Evolutionary conservation across 2,113 vertebrate genomes (phyloP), one percentile per base, ranked within the genome.

Genomic region (Microtus oregoni): DNA sequence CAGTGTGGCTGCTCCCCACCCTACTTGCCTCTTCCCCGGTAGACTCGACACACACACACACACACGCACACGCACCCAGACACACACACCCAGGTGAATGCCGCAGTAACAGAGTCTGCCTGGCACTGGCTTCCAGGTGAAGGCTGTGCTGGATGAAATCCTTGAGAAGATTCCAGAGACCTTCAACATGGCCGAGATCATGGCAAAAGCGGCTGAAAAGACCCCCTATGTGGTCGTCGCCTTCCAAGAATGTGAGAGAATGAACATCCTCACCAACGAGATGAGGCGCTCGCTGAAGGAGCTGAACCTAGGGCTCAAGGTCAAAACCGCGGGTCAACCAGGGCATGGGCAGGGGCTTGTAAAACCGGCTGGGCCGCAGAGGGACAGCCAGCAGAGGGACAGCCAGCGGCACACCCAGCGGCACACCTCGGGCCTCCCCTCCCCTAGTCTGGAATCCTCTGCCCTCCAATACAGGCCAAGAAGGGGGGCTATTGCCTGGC

Each of bases 231-330:
- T 98, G 1, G 98, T 99, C 0, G 98, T 99, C 0, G 98, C 98
- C 96, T 96, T 99, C 52, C 99, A 99, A 91, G 98, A 99, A 28
- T 99, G 98, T 0, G 98, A 98, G 38, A 94, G 99, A 7, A 99
- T 98, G 98, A 99, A 99, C 92, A 97, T 97, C 88, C 76, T 99
- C 3, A 99, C 98, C 95, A 78, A 86, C 0, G 98, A 98, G 38
- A 98, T 99, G 12, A 97, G 98, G 26, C 98, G 98, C 19, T 99
- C 98, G 0, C 86, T 99, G 15, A 98, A 97, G 75, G 98, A 99
- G 94, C 32, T 99, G 22, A 98, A 97, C 95, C 52, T 98, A 94
- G 99, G 99, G 2, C 97, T 99, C 7, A 98, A 99, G 98, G 98
- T 98, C 13, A 90, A 52, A 26, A 75, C 67, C 0, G 0, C 0